Evolutionary conservation across 2,113 vertebrate genomes (phyloP).

Genomic region (Phainopepla nitens): DNA sequence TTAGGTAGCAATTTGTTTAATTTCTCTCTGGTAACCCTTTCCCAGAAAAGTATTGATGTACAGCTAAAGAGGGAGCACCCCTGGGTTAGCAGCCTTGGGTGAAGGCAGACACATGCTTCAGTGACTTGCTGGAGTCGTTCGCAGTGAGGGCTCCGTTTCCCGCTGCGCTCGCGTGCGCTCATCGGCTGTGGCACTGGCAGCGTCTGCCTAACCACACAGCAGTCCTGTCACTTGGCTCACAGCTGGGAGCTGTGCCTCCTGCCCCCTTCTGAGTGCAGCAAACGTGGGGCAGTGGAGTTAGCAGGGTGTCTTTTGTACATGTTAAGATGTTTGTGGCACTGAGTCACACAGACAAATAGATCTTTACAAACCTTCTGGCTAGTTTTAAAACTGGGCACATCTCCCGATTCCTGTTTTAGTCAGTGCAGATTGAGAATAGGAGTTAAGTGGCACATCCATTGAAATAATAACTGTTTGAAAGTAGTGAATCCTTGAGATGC

Average conservation of each 20-base stretch:
- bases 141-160: background rate
- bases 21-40: background rate
- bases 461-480: background rate
- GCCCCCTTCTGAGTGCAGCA: background rate
- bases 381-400: background rate
- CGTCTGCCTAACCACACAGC: background rate
- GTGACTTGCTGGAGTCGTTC: conserved; percentile 30
- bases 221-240: background rate
- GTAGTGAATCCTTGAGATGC: background rate
- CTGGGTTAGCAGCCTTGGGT: background rate
- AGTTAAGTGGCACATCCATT: background rate
- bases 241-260: background rate
- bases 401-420: background rate
- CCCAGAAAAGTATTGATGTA: background rate
- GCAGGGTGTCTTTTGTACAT: background rate
- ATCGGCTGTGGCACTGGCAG: background rate
- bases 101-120: conserved; percentile 46
- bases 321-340: background rate
- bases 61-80: background rate
- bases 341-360: background rate
- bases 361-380: background rate
- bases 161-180: background rate
- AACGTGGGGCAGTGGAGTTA: background rate
- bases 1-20: conserved; percentile 26
- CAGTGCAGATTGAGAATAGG: background rate